A percentile compares a stretch with the other conserved stretches of the same genome.
Evolutionary conservation across 2,888 invertebrate species (phyloP).

Genomic region (Pseudococcus viburni): DNA sequence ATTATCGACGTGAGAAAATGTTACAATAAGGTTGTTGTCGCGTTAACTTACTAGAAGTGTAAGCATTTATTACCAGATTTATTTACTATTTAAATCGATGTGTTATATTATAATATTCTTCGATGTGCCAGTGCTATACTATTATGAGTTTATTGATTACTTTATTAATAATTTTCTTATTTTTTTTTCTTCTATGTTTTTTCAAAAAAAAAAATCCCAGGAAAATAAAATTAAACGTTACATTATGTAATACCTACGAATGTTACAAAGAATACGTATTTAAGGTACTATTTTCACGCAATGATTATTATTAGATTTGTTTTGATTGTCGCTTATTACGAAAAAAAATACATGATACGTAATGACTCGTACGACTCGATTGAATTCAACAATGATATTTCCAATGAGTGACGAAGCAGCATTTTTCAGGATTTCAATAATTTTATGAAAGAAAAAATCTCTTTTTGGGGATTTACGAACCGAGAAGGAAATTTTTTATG

Average conservation of each 20-base stretch:
- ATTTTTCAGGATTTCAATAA: too few relatives aligned
- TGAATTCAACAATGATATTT: too few relatives aligned
- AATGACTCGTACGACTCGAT: not conserved
- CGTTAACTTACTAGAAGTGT: conserved; percentile 13
- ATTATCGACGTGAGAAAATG: not conserved
- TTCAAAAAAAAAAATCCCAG: not conserved
- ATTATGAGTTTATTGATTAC: not conserved
- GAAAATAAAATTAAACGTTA: too few relatives aligned
- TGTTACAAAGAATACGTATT: not conserved
- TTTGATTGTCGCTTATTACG: conserved; percentile 20
- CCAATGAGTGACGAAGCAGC: too few relatives aligned
- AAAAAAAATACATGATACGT: conserved; percentile 36
- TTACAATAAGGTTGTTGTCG: conserved; percentile 10
- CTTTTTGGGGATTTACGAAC: too few relatives aligned
- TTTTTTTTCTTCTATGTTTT: conserved; percentile 8
- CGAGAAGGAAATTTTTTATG: too few relatives aligned
- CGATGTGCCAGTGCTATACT: not conserved
- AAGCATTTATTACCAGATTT: not conserved
- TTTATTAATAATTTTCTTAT: not conserved
- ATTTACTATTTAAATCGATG: not conserved
- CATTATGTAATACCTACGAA: not conserved
- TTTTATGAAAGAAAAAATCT: too few relatives aligned
- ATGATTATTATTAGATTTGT: conserved; percentile 27
- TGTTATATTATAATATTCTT: not conserved
- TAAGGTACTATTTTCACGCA: conserved; percentile 22